Evolutionary conservation across 2,113 vertebrate species (phyloP).

Genomic region (Chinchilla lanigera): DNA sequence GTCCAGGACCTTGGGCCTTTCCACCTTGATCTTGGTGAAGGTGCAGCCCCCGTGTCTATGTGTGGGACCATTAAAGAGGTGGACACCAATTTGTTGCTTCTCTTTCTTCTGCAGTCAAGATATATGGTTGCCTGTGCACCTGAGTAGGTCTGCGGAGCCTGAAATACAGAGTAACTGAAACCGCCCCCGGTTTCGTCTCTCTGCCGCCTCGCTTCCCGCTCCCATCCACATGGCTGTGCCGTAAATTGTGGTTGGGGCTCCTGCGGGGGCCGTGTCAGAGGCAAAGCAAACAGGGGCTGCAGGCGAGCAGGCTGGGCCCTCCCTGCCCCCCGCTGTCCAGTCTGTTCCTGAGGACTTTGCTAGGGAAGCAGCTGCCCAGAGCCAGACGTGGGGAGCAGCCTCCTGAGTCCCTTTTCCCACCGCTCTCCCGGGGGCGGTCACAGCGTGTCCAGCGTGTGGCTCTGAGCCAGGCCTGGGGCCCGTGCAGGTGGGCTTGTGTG

Average conservation of each 20-base stretch:
- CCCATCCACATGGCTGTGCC: neutral
- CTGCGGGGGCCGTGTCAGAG: neutral
- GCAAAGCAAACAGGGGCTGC: neutral
- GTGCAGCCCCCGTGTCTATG: rapidly evolving
- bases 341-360: neutral
- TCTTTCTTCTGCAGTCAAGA: conserved; percentile 24
- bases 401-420: neutral
- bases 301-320: neutral
- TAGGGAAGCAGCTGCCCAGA: conserved; percentile 36
- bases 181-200: neutral
- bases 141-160: neutral
- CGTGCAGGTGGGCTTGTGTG: neutral
- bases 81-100: neutral
- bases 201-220: neutral
- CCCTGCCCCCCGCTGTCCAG: neutral
- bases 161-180: conserved; percentile 5
- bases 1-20: neutral
- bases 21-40: neutral
- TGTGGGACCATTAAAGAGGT: neutral
- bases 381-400: neutral
- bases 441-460: neutral
- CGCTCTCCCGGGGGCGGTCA: neutral
- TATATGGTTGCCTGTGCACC: conserved; percentile 7
- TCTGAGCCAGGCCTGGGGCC: neutral
- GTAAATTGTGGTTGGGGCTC: conserved; percentile 18